Evolutionary conservation across 2,888 invertebrate species (phyloP).

Genomic region (Cheilosia vernalis): DNA sequence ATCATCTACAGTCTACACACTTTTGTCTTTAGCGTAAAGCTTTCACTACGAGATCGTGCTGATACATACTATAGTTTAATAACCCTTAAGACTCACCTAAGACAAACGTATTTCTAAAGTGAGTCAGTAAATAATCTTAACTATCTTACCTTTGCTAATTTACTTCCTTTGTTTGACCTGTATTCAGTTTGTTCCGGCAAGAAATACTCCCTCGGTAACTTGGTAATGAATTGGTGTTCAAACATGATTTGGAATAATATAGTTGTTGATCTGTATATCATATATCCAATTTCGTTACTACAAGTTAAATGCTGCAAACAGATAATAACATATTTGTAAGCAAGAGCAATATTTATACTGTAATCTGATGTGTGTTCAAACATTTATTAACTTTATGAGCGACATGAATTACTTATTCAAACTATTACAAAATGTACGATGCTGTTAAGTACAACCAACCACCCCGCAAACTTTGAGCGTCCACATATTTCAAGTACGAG

Average conservation of each 20-base stretch:
- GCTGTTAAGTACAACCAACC: no score
- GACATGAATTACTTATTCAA: background rate
- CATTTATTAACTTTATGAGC: background rate
- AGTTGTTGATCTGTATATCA: conserved; percentile 85
- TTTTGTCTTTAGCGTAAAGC: no score
- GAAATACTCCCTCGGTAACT: conserved; percentile 87
- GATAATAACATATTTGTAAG: background rate
- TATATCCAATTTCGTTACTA: conserved; percentile 84
- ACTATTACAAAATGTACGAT: no score
- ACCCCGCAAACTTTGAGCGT: no score
- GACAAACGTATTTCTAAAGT: no score
- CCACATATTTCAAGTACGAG: background rate
- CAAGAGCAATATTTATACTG: background rate
- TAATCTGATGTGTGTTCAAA: no score
- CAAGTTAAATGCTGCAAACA: conserved; percentile 85
- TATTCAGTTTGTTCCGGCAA: conserved; percentile 86
- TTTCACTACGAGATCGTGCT: no score
- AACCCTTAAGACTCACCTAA: no score
- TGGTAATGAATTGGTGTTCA: conserved; percentile 86
- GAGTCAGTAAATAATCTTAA: background rate
- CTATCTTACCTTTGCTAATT: conserved; percentile 78
- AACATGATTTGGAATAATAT: conserved; percentile 89
- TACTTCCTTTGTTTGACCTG: conserved; percentile 77
- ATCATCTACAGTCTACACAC: no score
- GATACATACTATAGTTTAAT: no score